A percentile compares a stretch with the other conserved stretches of the same genome.
These are phyloP conservation scores for Kuschelorhynchus macadamiae DNA, from an alignment of 2,888 invertebrate species.

Conservation along the genomic window DNA sequence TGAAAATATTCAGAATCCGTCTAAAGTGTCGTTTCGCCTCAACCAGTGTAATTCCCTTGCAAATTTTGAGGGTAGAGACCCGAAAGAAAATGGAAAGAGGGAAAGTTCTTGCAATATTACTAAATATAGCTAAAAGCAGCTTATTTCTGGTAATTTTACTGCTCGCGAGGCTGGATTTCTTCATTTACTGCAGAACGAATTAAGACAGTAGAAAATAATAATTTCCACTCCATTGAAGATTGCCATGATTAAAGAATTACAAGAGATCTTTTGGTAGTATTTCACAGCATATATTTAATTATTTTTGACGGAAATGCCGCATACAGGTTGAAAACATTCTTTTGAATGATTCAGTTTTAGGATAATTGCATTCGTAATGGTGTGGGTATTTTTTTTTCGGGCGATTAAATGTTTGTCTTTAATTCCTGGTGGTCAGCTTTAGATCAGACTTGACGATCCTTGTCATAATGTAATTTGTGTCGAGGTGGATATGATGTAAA, in stretches of 20 bases:
- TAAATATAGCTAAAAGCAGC: conserved; percentile 45
- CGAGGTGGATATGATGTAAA: no score
- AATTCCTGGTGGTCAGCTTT: no score
- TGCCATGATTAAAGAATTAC: conserved; percentile 23
- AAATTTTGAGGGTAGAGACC: conserved; percentile 8
- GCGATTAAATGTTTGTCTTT: no score
- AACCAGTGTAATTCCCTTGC: conserved; percentile 19
- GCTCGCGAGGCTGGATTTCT: conserved; percentile 17
- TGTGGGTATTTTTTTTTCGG: no score
- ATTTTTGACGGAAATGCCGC: no score
- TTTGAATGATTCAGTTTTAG: no score
- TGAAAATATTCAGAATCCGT: conserved; percentile 33
- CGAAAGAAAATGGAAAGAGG: conserved; percentile 11
- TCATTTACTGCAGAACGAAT: conserved; percentile 41
- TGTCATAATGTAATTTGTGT: no score
- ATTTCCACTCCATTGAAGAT: conserved; percentile 32
- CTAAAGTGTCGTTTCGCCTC: conserved; percentile 25
- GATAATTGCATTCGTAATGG: no score
- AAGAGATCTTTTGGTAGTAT: no score
- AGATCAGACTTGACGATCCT: no score
- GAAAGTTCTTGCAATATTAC: conserved; percentile 40
- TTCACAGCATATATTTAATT: no score
- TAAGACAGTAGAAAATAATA: conserved; percentile 38
- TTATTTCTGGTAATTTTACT: conserved; percentile 37
- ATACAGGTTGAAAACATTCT: no score